Percentiles rank a stretch among this genome's conserved stretches.
Conservation (phyloP, 2,888 invertebrate species). For the Oxystoma pomonae region DNA sequence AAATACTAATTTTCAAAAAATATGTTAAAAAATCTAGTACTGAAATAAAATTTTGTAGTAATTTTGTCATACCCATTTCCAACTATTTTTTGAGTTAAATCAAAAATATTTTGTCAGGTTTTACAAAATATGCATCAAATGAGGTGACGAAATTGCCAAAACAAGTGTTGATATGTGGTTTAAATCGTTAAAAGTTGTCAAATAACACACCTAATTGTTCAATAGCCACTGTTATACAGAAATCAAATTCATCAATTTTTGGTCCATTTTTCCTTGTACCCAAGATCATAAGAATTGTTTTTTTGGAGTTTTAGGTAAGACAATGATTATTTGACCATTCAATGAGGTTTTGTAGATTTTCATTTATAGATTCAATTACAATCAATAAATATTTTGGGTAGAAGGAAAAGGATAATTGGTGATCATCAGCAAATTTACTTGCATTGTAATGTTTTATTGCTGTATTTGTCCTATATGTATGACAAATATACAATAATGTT, state of each 20-base stretch:
- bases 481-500: not conserved
- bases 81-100: too few relatives aligned
- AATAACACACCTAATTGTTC: not conserved
- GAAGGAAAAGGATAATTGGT: not conserved
- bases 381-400: not conserved
- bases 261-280: not conserved
- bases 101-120: too few relatives aligned
- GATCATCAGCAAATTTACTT: not conserved
- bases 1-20: too few relatives aligned
- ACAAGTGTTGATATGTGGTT: not conserved
- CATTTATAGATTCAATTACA: not conserved
- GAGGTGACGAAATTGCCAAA: too few relatives aligned
- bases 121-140: too few relatives aligned
- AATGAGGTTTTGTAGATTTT: not conserved
- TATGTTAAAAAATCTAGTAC: too few relatives aligned
- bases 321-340: slow-evolving; percentile 2
- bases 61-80: too few relatives aligned
- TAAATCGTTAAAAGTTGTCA: not conserved
- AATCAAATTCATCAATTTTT: too few relatives aligned
- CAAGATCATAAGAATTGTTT: not conserved
- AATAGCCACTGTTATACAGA: not conserved
- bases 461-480: not conserved
- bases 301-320: not conserved
- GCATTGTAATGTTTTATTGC: not conserved
- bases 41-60: too few relatives aligned